A percentile compares a stretch with the other conserved stretches of the same genome.
Evolutionary conservation across 2,797 vertebrate species (phyloP).

Genomic region (Anabacerthia variegaticeps): DNA sequence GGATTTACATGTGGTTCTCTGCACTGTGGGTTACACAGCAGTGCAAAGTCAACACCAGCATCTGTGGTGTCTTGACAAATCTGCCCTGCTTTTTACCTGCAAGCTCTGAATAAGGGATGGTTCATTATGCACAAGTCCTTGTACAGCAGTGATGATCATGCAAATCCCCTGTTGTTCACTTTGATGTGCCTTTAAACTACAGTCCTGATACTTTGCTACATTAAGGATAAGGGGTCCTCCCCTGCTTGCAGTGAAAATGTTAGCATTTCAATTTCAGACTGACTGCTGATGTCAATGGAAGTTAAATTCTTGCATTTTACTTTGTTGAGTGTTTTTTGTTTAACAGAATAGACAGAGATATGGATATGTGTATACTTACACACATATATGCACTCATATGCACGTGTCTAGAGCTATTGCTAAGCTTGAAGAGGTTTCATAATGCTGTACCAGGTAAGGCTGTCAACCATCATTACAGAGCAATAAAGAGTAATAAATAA

Average conservation of each 20-base stretch:
- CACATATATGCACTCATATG: neutral
- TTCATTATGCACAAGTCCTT: constrained; percentile 14
- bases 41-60: constrained; percentile 18
- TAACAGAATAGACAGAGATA: neutral
- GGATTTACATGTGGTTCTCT: constrained; percentile 4
- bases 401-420: neutral
- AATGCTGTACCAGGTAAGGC: neutral
- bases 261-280: neutral
- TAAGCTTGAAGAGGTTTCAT: neutral
- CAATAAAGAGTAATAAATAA: neutral
- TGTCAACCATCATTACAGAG: neutral
- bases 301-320: neutral
- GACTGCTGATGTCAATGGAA: neutral
- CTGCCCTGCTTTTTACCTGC: neutral
- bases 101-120: neutral
- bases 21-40: neutral
- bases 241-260: neutral
- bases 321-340: neutral
- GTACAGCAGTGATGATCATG: neutral
- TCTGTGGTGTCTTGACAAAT: neutral
- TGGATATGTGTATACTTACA: neutral
- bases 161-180: constrained; percentile 22
- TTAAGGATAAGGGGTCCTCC: neutral
- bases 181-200: constrained; percentile 28
- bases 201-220: neutral